Evolutionary conservation across 2,888 invertebrate species (phyloP).

Genomic region (Drosophila ezoana): DNA sequence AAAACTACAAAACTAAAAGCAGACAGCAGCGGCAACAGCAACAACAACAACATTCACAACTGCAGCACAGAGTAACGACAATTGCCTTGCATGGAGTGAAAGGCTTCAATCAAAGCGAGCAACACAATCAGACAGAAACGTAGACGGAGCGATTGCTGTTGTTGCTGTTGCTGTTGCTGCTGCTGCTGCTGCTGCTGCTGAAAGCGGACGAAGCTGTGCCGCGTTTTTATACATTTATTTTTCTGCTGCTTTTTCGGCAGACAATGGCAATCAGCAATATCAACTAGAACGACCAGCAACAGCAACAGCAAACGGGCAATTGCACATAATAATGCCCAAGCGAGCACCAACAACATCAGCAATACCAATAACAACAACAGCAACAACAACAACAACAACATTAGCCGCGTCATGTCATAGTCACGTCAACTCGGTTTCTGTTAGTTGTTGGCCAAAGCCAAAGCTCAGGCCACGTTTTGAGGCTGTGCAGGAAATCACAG

Average conservation of each 20-base stretch:
- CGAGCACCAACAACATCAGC: slow-evolving; percentile 59
- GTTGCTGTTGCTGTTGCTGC: slow-evolving; percentile 35
- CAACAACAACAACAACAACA: slow-evolving; percentile 43
- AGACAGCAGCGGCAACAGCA: slow-evolving; percentile 55
- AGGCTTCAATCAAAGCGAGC: slow-evolving; percentile 82
- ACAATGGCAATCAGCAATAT: slow-evolving; percentile 75
- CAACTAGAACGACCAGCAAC: slow-evolving; percentile 77
- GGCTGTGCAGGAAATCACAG: slow-evolving; percentile 80
- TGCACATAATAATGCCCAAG: slow-evolving; percentile 77
- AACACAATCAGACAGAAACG: slow-evolving; percentile 72
- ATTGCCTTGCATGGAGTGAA: slow-evolving; percentile 83
- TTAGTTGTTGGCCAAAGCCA: slow-evolving; percentile 59
- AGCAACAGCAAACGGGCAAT: slow-evolving; percentile 67
- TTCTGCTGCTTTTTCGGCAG: slow-evolving; percentile 70
- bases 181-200: slow-evolving; percentile 51
- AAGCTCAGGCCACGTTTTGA: slow-evolving; percentile 65
- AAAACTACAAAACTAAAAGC: slow-evolving; percentile 77
- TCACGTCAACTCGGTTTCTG: slow-evolving; percentile 78
- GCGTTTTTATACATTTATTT: slow-evolving; percentile 69
- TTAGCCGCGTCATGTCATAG: slow-evolving; percentile 79
- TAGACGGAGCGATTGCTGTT: slow-evolving; percentile 69
- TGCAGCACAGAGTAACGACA: slow-evolving; percentile 62
- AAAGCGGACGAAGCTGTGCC: slow-evolving; percentile 58
- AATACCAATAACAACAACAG: slow-evolving; percentile 34
- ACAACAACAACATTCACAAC: slow-evolving; percentile 53